Evolutionary conservation across 1,140 invertebrate genomes (phyloP).

Genomic region (Hylyphantes graminicola): DNA sequence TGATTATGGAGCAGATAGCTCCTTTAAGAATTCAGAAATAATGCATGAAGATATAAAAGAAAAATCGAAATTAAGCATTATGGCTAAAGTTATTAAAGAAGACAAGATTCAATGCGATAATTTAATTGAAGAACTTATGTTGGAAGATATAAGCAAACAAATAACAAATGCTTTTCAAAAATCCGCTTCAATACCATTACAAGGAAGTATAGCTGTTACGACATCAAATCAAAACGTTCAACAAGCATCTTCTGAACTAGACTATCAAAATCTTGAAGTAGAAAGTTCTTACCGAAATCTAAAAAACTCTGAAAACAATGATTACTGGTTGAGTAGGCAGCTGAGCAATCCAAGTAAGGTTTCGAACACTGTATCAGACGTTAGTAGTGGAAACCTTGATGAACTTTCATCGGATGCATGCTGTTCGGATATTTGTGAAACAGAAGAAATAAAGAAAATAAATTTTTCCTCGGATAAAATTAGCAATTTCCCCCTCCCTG

Average conservation of each 20-base stretch:
- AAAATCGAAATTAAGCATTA: neutral
- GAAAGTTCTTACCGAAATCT: neutral
- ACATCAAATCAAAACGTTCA: constrained; percentile 27
- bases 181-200: constrained; percentile 13
- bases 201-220: constrained; percentile 35
- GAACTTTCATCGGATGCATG: constrained; percentile 8
- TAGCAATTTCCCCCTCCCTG: constrained; percentile 13
- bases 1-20: neutral
- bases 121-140: constrained; percentile 48
- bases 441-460: constrained; percentile 35
- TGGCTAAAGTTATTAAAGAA: constrained; percentile 20
- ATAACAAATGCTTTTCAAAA: constrained; percentile 3
- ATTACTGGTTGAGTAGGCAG: constrained; percentile 7
- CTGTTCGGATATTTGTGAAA: constrained; percentile 4
- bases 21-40: constrained; percentile 3
- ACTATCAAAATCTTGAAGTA: neutral
- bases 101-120: constrained; percentile 58
- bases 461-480: constrained; percentile 6
- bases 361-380: neutral
- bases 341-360: neutral
- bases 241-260: neutral
- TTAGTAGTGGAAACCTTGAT: neutral
- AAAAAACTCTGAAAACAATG: neutral
- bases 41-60: neutral
- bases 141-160: constrained; percentile 44